A percentile compares a stretch with the other conserved stretches of the same genome.
Conservation (phyloP, 2,113 vertebrate species). For the Rhizomys pruinosus region DNA sequence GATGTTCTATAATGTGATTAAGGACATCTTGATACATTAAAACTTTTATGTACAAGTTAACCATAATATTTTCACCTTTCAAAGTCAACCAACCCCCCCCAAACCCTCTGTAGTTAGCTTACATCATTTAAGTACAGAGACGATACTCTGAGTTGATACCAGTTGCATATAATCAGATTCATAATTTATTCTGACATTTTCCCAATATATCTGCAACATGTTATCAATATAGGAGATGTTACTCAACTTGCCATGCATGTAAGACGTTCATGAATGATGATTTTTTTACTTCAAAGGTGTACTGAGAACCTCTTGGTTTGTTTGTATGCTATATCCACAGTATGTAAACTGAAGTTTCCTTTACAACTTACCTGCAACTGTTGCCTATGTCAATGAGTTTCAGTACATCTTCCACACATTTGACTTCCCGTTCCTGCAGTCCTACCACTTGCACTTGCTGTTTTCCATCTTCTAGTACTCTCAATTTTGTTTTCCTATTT, state of each 20-base stretch:
- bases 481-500: slow-evolving; percentile 96
- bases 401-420: slow-evolving; percentile 97
- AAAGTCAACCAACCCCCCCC: too few species aligned
- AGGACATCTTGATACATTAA: slow-evolving; percentile 25
- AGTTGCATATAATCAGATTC: not conserved
- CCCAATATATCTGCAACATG: not conserved
- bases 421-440: slow-evolving; percentile 96
- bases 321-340: not conserved
- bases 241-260: not conserved
- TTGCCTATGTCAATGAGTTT: slow-evolving; percentile 98
- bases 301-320: not conserved
- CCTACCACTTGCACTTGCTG: slow-evolving; percentile 99
- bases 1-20: slow-evolving; percentile 91
- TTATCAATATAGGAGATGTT: not conserved
- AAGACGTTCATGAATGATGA: not conserved
- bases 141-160: not conserved
- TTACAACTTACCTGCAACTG: slow-evolving; percentile 94
- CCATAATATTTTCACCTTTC: not conserved
- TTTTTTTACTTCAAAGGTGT: slow-evolving; percentile 9
- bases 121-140: slow-evolving; percentile 41
- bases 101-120: not conserved
- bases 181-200: slow-evolving; percentile 5
- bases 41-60: not conserved
- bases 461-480: slow-evolving; percentile 98
- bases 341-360: slow-evolving; percentile 19